Evolutionary conservation across 2,888 invertebrate species (phyloP), one percentile per base, ranked within the genome.

Genomic region (Catonia carolina): DNA sequence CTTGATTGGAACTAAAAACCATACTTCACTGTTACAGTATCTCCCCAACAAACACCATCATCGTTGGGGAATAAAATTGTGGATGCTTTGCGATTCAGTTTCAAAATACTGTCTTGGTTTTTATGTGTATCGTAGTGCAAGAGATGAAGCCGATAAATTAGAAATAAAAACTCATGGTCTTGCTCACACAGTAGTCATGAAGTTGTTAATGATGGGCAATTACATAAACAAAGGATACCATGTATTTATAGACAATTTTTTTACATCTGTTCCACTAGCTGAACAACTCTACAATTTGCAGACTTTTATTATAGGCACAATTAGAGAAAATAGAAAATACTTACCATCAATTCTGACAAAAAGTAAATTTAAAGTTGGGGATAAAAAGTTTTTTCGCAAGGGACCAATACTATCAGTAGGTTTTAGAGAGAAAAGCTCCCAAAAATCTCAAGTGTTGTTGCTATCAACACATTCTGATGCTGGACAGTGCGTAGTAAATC

Each of bases 211-310:
- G 22, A 36, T 55, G 36, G 48, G 35, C n/a, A 23, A 37, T 15
- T 55, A 22, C n/a, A 17, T 55, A 17, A 55, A 55, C 35, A 55
- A 55, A 55, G 48, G 48, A n/a, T 27, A 55, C n/a, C 55, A 55
- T 49, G 31, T 55, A 17, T 49, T 35, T 23, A 8, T 54, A 15
- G 47, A 54, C 20, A 54, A 47, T 33, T 56, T 54, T 15, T 54
- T 54, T 23, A 54, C 36, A 14, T 37, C 14, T 17, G 22, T 55
- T 14, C 22, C 48, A 22, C 48, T 55, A 22, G 48, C 35, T 14
- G 3, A 45, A 27, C 22, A 20, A 15, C 35, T 55, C 31, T 55
- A 48, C 31, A 23, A 23, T 8, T 35, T 47, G 2, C 23, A 36
- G 35, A 37, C 55, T 22, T 55, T 20, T 20, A 8, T 37, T 1